Percentiles rank a stretch among this genome's conserved stretches.
Conservation (phyloP, 2,888 invertebrate genomes). For the Stenichneumon culpator region DNA sequence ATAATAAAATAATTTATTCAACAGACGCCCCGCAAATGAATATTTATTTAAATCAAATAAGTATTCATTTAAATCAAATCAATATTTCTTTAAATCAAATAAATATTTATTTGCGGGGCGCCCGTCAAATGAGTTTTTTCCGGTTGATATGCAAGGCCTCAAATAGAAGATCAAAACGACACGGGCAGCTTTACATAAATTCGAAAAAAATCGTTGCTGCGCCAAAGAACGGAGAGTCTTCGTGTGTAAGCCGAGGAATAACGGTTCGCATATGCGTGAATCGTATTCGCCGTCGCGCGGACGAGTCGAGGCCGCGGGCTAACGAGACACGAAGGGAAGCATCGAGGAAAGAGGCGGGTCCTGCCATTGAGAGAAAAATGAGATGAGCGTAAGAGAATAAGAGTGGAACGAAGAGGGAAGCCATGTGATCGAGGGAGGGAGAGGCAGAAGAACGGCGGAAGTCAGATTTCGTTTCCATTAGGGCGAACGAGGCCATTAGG, state of each 20-base stretch:
- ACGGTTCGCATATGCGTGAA: constrained; percentile 38
- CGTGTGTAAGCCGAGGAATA: not conserved
- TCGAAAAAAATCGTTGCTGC: not conserved
- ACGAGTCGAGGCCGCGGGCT: constrained; percentile 37
- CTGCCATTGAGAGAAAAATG: constrained; percentile 2
- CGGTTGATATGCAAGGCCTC: not conserved
- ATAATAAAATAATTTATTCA: too few species aligned
- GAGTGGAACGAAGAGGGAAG: not conserved
- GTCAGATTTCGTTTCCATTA: constrained; percentile 69
- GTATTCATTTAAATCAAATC: too few species aligned
- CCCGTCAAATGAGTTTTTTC: too few species aligned
- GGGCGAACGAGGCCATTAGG: constrained; percentile 65
- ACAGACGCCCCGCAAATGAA: too few species aligned
- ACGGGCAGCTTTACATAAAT: not conserved
- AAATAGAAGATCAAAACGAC: not conserved
- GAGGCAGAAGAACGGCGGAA: constrained; percentile 56
- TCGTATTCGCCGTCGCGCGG: constrained; percentile 18
- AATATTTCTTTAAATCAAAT: too few species aligned
- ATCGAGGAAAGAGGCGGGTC: not conserved
- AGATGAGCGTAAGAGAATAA: not conserved
- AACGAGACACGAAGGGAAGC: constrained; percentile 45
- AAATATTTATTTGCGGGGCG: too few species aligned
- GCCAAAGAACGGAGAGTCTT: not conserved
- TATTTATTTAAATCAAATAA: too few species aligned
- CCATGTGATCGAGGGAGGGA: not conserved